These are phyloP conservation scores for Cepphus grylle DNA, from an alignment of 2,113 vertebrate species.

Conservation along the genomic window DNA sequence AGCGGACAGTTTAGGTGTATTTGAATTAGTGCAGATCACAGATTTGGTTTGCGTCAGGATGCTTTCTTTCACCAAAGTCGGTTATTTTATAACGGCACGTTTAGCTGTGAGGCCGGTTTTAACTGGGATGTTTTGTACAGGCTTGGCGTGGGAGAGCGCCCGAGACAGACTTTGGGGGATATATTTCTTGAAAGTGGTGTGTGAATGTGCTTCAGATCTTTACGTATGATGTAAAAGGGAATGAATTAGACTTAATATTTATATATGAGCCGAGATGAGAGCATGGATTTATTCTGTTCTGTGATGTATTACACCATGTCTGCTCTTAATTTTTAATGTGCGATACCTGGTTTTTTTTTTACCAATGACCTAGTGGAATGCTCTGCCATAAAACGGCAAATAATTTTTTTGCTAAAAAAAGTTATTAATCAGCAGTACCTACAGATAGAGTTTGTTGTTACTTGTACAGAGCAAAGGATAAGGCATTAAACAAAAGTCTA, in stretches of 20 bases:
- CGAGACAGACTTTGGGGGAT: neutral
- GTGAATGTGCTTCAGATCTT: neutral
- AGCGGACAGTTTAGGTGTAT: neutral
- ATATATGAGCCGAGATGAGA: neutral
- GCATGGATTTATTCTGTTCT: conserved; percentile 1
- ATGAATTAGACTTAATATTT: neutral
- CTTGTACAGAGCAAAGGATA: neutral
- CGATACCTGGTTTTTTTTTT: neutral
- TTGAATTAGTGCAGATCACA: neutral
- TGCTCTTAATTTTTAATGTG: neutral
- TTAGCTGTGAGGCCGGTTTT: neutral
- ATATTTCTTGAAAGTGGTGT: neutral
- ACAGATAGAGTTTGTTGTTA: neutral
- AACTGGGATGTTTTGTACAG: neutral
- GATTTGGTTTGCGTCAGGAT: neutral
- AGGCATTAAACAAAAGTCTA: neutral
- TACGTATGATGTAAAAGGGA: neutral
- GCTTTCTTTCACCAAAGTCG: neutral
- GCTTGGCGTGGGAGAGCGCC: neutral
- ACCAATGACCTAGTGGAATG: neutral
- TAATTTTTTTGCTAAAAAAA: neutral
- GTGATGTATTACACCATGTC: neutral
- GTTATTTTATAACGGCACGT: neutral
- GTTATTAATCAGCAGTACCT: neutral
- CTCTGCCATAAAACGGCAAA: neutral